Evolutionary conservation across 1,140 invertebrate genomes (phyloP).

Genomic region (Frieseomelitta varia): DNA sequence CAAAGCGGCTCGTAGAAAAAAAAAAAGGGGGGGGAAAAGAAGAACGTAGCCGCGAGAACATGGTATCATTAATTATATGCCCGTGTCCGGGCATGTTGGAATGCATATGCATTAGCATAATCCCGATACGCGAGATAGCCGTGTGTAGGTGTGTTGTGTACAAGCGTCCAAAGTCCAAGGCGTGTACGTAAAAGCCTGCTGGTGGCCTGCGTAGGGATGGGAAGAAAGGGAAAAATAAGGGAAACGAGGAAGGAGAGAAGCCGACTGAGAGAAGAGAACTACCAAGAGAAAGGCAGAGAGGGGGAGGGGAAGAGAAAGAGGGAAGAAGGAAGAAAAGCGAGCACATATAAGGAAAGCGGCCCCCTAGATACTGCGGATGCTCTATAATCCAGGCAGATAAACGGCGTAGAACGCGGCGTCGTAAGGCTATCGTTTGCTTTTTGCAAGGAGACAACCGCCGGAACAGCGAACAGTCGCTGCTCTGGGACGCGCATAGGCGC

Average conservation of each 20-base stretch:
- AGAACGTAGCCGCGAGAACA: constrained; percentile 46
- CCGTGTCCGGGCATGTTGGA: constrained; percentile 39
- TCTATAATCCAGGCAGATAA: constrained; percentile 43
- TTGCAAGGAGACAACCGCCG: neutral
- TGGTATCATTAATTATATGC: constrained; percentile 47
- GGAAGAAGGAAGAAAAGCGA: constrained; percentile 23
- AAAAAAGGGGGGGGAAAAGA: constrained; percentile 20
- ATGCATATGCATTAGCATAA: constrained; percentile 70
- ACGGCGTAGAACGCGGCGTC: constrained; percentile 30
- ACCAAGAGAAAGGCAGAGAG: neutral
- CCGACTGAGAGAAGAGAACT: neutral
- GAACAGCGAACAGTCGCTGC: neutral
- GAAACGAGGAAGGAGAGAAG: neutral
- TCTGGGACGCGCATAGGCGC: constrained; percentile 11
- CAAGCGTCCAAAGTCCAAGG: neutral
- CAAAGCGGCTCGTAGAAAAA: neutral
- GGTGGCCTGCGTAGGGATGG: no score
- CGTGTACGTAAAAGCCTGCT: neutral
- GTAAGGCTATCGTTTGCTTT: constrained; percentile 28
- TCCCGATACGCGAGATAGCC: constrained; percentile 45
- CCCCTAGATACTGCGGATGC: constrained; percentile 28
- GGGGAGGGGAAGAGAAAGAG: no score
- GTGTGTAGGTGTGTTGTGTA: constrained; percentile 38
- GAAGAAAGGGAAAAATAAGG: neutral
- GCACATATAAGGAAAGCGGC: constrained; percentile 36